phyloP scores from a whole-genome alignment of 2,888 invertebrate genomes.

The Gibbula magus region DNA sequence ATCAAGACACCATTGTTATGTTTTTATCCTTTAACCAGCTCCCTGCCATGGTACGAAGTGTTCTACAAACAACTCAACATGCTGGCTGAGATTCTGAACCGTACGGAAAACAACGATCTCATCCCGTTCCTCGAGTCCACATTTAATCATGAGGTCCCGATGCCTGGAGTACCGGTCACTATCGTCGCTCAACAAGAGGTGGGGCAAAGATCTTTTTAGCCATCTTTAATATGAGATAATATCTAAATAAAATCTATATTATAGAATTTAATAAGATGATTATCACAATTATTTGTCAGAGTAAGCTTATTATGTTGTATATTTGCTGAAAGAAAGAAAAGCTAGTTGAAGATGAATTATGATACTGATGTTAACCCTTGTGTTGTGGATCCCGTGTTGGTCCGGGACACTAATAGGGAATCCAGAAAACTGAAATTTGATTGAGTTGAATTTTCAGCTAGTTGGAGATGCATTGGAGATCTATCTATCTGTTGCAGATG shows the following conservation, averaged over 20 bases:
- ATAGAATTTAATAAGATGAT: too few relatives aligned
- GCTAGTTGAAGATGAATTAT: too few relatives aligned
- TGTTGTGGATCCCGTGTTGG: too few relatives aligned
- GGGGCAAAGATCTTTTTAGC: conserved; percentile 15
- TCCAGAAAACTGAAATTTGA: too few relatives aligned
- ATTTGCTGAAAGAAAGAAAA: not conserved
- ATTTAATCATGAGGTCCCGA: conserved; percentile 82
- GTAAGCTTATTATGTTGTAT: too few relatives aligned
- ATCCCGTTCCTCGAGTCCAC: conserved; percentile 81
- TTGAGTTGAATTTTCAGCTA: not conserved
- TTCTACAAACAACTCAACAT: conserved; percentile 92
- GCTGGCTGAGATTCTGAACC: conserved; percentile 84
- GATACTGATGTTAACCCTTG: too few relatives aligned
- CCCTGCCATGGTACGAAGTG: conserved; percentile 96
- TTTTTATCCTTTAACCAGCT: conserved; percentile 84
- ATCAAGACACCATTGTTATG: too few relatives aligned
- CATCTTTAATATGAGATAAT: too few relatives aligned
- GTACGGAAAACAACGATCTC: conserved; percentile 60
- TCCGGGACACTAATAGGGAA: too few relatives aligned
- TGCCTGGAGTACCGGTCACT: conserved; percentile 57
- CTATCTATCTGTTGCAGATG: conserved; percentile 80
- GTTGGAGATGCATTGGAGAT: too few relatives aligned
- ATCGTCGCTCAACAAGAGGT: conserved; percentile 68
- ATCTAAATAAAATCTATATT: too few relatives aligned
- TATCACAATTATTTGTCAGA: too few relatives aligned